A percentile compares a stretch with the other conserved stretches of the same genome.
These are phyloP conservation scores for Ferdinandea cuprea DNA, from an alignment of 2,888 invertebrate genomes.

Conservation along the genomic window DNA sequence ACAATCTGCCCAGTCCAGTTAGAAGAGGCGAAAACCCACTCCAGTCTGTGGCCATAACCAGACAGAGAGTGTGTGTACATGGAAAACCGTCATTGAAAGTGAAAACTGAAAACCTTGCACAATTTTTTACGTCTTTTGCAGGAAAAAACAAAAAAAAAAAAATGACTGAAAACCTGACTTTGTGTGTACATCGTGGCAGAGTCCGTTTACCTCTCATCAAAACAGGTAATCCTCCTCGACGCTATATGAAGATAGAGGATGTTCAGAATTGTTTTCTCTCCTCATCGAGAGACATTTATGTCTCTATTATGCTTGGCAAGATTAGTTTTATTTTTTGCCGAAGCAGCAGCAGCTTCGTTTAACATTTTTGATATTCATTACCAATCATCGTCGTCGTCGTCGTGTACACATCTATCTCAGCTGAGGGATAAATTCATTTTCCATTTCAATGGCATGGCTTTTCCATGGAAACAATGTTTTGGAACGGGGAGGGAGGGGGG, in stretches of 20 bases:
- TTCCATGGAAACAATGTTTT: slow-evolving; percentile 51
- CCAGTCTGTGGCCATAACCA: slow-evolving; percentile 19
- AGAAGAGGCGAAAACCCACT: slow-evolving; percentile 43
- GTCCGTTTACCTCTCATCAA: slow-evolving; percentile 37
- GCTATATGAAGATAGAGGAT: slow-evolving; percentile 33
- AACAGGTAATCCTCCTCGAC: slow-evolving; percentile 16
- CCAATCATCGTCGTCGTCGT: slow-evolving; percentile 44
- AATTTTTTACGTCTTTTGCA: not conserved
- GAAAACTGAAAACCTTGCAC: slow-evolving; percentile 69
- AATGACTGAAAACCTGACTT: slow-evolving; percentile 49
- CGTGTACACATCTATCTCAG: slow-evolving; percentile 27
- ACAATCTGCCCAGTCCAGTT: slow-evolving; percentile 29
- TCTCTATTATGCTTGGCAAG: slow-evolving; percentile 50
- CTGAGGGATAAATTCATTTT: slow-evolving; percentile 60
- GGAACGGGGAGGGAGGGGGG: no score
- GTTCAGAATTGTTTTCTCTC: slow-evolving; percentile 47
- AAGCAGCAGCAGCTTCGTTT: no score
- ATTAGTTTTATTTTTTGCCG: slow-evolving; percentile 26
- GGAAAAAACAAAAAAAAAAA: slow-evolving; percentile 51
- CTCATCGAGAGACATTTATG: slow-evolving; percentile 40
- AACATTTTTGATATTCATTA: slow-evolving; percentile 49
- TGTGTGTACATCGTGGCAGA: slow-evolving; percentile 6
- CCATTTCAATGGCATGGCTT: slow-evolving; percentile 57
- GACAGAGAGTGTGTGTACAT: slow-evolving; percentile 9
- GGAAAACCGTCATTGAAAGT: slow-evolving; percentile 70